Percentiles rank a stretch among this genome's conserved stretches.
phyloP scores from a whole-genome alignment of 2,888 invertebrate species.

The Pachydiplax longipennis region DNA sequence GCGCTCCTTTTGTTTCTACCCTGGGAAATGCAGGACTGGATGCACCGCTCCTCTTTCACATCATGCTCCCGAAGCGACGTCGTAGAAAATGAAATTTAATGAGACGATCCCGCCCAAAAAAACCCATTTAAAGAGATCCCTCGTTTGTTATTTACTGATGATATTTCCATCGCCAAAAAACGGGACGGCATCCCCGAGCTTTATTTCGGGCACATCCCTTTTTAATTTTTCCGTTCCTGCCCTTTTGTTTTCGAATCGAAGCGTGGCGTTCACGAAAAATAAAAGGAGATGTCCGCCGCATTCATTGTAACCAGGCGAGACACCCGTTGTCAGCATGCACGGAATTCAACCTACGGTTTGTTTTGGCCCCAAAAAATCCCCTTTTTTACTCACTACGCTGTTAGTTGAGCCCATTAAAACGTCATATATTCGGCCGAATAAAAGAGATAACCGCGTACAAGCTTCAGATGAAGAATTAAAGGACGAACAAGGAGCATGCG shows the following conservation, averaged over 20 bases:
- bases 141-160: not conserved
- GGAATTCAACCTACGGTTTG: not conserved
- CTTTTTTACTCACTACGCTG: not conserved
- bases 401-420: not conserved
- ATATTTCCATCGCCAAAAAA: not conserved
- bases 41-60: not conserved
- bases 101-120: not conserved
- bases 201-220: not conserved
- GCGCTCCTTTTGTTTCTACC: not conserved
- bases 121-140: not conserved
- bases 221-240: not conserved
- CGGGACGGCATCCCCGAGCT: not conserved
- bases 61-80: not conserved
- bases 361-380: not conserved
- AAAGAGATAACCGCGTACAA: not conserved
- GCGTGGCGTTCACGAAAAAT: not conserved
- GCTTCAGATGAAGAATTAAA: not conserved
- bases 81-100: not conserved
- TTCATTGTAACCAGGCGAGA: not conserved
- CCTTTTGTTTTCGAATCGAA: not conserved
- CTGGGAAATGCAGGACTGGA: not conserved
- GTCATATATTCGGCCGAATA: not conserved
- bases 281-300: not conserved
- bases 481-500: not conserved
- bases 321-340: not conserved